Evolutionary conservation across 2,113 vertebrate species (phyloP).

Genomic region (Sceloporus undulatus): DNA sequence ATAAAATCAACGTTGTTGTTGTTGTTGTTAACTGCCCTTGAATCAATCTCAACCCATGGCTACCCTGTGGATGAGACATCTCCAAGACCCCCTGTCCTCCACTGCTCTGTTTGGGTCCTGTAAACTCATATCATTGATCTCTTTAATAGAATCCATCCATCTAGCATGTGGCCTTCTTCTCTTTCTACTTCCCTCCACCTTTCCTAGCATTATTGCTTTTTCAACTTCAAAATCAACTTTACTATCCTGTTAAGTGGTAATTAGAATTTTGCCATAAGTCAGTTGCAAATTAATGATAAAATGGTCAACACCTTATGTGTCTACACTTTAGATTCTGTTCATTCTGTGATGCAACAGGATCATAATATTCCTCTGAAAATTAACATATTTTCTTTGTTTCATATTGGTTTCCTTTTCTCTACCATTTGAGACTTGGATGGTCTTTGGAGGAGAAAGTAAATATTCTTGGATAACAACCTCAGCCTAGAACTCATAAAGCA

Average conservation of each 20-base stretch:
- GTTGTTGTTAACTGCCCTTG: too few species aligned
- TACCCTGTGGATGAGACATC: too few species aligned
- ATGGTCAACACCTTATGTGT: background rate
- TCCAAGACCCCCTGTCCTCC: too few species aligned
- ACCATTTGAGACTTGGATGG: background rate
- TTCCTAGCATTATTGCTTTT: too few species aligned
- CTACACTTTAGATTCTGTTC: background rate
- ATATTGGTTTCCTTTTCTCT: background rate
- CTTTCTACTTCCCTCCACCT: too few species aligned
- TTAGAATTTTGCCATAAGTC: background rate
- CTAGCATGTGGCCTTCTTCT: too few species aligned
- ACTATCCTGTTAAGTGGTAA: background rate
- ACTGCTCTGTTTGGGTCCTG: too few species aligned
- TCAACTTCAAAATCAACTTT: background rate
- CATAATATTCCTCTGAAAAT: background rate
- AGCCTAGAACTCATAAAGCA: slow-evolving; percentile 54
- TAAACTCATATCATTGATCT: too few species aligned
- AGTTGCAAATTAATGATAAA: background rate
- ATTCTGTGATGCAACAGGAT: background rate
- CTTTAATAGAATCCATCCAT: too few species aligned
- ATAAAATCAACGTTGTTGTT: background rate
- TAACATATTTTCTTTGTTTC: background rate
- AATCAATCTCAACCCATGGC: too few species aligned
- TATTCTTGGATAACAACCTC: slow-evolving; percentile 54
- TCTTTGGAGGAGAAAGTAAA: slow-evolving; percentile 17